These are phyloP conservation scores for Callimorpha dominula DNA, from an alignment of 2,888 invertebrate genomes.

Conservation along the genomic window DNA sequence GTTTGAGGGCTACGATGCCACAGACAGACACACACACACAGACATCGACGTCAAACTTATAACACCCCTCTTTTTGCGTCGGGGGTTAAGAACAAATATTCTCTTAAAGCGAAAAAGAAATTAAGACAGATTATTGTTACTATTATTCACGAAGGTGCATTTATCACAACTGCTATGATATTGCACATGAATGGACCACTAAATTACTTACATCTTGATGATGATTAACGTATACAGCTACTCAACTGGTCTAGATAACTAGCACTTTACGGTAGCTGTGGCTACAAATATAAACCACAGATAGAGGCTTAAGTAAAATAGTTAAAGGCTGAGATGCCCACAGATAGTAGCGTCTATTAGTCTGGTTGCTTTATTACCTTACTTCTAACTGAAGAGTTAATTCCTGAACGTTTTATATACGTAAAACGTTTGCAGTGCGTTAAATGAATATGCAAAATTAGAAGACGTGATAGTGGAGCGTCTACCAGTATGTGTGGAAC, in stretches of 20 bases:
- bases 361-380: constrained; percentile 48
- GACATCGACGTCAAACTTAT: too few relatives aligned
- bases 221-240: background rate
- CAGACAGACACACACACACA: too few relatives aligned
- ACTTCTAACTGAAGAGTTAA: constrained; percentile 43
- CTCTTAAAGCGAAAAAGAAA: too few relatives aligned
- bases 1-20: too few relatives aligned
- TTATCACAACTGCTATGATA: too few relatives aligned
- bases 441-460: constrained; percentile 47
- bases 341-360: constrained; percentile 46
- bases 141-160: too few relatives aligned
- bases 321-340: constrained; percentile 40
- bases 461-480: constrained; percentile 19
- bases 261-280: constrained; percentile 25
- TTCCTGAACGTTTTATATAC: constrained; percentile 41
- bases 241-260: background rate
- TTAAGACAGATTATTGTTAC: too few relatives aligned
- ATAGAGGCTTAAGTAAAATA: constrained; percentile 19
- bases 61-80: too few relatives aligned
- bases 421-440: constrained; percentile 18
- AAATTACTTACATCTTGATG: background rate
- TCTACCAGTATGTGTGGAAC: constrained; percentile 1
- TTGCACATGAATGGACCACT: background rate
- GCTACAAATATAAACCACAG: constrained; percentile 13
- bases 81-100: too few relatives aligned